Base-by-base conservation (phyloP, 2,797 vertebrate genomes). In the Helostoma temminkii region DNA sequence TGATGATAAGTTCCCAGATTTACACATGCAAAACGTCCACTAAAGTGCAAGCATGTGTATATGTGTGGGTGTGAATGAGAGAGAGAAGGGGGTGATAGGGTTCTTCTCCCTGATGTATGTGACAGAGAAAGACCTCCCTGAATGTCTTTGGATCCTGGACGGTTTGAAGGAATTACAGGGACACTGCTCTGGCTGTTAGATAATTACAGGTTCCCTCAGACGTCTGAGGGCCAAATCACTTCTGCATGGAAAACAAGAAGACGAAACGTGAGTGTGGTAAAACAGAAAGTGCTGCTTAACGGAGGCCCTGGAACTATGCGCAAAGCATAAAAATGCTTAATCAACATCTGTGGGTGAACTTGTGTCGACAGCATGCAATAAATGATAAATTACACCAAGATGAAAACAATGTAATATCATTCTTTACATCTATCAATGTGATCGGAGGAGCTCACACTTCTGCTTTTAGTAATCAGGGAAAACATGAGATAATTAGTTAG, bases 41-140 rank as follows among this genome's bases (percentile, higher is more conserved):
- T 34, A 76, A 69, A 78, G 49, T 74, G 50, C 47, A 77, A 78
- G 55, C 62, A 71, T 36, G 43, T 80, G 76, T 16, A 5, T 37
- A 45, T 26, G 52, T 63, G 53, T 63, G 71, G 54, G 52, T 15
- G 67, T 49, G 59, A 39, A 45, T 16, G 43, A 63, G 66, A 32
- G 48, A 52, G 16, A 19, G 54, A 12, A 30, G 25, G 45, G 9
- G 0, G 18, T 10, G 12, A 45, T 24, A 26, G 45, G 25, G 8
- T 9, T 6, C 11, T 49, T 52, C 22, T 19, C 50, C 46, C 18
- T 57, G 65, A 75, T 48, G 76, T 49, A 57, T 82, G 76, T 69
- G 82, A 85, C 69, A 70, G 81, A 64, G 61, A 41, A 74, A 69
- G 89, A 91, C 88, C 89, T 90, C 87, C 87, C 73, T 86, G 86